Evolutionary conservation across 2,113 vertebrate species (phyloP).

Genomic region (Gavia stellata): DNA sequence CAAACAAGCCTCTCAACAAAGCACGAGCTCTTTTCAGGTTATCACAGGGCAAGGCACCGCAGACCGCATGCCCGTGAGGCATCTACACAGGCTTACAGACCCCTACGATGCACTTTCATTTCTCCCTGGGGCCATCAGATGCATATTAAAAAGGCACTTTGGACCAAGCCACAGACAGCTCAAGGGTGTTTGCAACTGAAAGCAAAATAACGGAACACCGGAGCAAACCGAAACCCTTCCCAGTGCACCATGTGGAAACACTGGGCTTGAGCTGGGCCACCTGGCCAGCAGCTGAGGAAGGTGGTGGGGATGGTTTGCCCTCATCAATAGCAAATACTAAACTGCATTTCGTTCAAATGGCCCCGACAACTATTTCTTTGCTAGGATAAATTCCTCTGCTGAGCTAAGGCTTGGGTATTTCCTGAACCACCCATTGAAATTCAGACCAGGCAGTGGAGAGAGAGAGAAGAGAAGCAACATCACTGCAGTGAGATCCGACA

Average conservation of each 20-base stretch:
- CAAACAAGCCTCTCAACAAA: background rate
- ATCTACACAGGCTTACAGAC: background rate
- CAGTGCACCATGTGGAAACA: background rate
- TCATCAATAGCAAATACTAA: background rate
- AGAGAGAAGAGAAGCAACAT: background rate
- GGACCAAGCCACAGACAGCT: background rate
- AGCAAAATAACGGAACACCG: background rate
- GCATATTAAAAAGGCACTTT: background rate
- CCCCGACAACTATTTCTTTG: background rate
- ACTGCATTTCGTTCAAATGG: background rate
- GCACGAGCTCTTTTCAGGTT: background rate
- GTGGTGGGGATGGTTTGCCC: background rate
- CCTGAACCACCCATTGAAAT: background rate
- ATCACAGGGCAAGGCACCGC: background rate
- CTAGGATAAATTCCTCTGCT: background rate
- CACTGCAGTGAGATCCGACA: accelerated
- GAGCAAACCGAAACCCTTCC: background rate
- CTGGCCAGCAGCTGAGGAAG: background rate
- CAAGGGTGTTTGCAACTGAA: background rate
- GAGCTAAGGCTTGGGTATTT: background rate
- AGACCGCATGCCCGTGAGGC: background rate
- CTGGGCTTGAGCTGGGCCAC: background rate
- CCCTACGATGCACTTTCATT: background rate
- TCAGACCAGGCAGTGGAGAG: background rate
- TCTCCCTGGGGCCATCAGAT: background rate